Evolutionary conservation across 1,140 invertebrate species (phyloP), one percentile per base, ranked within the genome.

Genomic region (Scaptodrosophila lebanonensis): DNA sequence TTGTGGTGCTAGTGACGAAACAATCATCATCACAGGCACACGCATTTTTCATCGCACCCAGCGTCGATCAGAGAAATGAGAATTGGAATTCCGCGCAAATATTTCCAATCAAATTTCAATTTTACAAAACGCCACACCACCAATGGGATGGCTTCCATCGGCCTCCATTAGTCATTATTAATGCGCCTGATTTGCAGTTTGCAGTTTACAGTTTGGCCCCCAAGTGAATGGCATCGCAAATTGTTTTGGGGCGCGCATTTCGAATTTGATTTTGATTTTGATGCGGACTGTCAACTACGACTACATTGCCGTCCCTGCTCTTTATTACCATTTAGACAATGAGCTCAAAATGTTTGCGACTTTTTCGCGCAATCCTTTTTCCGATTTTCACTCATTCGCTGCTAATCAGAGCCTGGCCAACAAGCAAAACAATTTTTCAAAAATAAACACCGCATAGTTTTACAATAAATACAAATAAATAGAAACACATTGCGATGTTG

Each of bases 51-150:
- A 43, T 39, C 48, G 39, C 42, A 35, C 22, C 35, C 51, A 51
- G 64, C 72, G 58, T 65, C 67, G 68, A 79, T 72, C 79, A 58
- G n/a, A n/a, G 72, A 72, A 77, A 77, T 65, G 69, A 69, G 60
- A 72, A 79, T 64, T 79, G 67, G 54, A 77, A 79, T 76, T 77
- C 79, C 51, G 67, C 43, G 63, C 67, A 77, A 77, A 79, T 72
- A 72, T 72, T 72, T 77, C 48, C 67, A 79, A 79, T 65, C 54
- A 73, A 79, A 79, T 77, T 77, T 77, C 67, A 68, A 79, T 77
- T 77, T 77, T 76, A 63, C 59, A 66, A 48, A 57, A 72, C 51
- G 52, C 58, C 56, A 62, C 58, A 62, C 48, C 42, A 51, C 30
- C 53, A 30, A 9, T 29, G 16, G 33, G 29, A 25, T 9, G 32